A percentile compares a stretch with the other conserved stretches of the same genome.
phyloP scores from a whole-genome alignment of 2,797 vertebrate species.

The Myotis vivesi region DNA sequence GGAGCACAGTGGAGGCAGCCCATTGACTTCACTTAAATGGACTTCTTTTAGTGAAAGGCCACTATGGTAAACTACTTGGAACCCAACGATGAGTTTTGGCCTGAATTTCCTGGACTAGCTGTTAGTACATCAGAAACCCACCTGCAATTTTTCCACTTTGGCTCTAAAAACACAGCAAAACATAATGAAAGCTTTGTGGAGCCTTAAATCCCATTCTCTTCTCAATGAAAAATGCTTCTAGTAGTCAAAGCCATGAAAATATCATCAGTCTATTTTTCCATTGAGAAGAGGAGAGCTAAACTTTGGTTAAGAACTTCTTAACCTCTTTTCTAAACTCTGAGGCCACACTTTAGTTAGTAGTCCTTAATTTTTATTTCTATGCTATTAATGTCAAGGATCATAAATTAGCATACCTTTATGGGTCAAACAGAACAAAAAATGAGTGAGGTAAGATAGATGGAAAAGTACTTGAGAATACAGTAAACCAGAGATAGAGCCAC shows the following conservation, averaged over 20 bases:
- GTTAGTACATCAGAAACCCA: background rate
- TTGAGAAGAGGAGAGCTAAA: background rate
- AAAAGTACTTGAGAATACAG: background rate
- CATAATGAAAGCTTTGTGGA: background rate
- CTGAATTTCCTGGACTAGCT: conserved; percentile 5
- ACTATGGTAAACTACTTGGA: background rate
- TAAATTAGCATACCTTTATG: background rate
- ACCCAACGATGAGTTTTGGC: background rate
- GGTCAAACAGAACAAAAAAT: background rate
- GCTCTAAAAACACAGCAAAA: conserved; percentile 13
- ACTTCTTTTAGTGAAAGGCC: background rate
- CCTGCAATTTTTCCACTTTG: background rate
- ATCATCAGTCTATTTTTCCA: background rate
- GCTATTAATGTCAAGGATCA: background rate
- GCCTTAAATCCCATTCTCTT: background rate
- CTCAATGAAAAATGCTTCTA: background rate
- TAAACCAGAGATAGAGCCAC: background rate
- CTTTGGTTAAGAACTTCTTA: background rate
- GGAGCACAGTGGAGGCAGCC: background rate
- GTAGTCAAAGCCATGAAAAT: background rate
- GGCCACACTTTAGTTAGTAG: background rate
- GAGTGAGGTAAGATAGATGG: background rate
- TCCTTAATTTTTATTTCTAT: background rate
- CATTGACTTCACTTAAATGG: background rate
- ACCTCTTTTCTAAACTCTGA: background rate